A percentile compares a stretch with the other conserved stretches of the same genome.
phyloP scores from a whole-genome alignment of 2,113 vertebrate genomes.

The Plotosus lineatus region DNA sequence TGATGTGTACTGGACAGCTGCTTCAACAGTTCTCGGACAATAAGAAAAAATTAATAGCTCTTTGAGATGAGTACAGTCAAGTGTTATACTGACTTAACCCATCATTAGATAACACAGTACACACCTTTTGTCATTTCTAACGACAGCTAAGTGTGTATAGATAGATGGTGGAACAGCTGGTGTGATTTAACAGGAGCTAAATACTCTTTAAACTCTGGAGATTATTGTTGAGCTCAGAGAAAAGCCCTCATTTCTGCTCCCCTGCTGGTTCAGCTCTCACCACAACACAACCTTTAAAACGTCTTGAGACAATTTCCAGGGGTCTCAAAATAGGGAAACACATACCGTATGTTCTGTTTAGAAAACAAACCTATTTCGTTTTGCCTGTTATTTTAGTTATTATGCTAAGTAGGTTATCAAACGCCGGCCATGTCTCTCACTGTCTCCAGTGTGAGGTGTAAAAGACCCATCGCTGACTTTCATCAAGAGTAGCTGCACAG shows the following conservation, averaged over 20 bases:
- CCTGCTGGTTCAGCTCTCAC: background rate
- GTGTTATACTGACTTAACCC: background rate
- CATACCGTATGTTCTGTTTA: background rate
- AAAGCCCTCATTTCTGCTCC: background rate
- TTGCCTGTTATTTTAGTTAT: no score
- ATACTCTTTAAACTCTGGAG: background rate
- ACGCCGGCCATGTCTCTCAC: no score
- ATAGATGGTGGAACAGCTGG: constrained; percentile 1
- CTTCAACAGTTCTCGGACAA: background rate
- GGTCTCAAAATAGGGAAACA: background rate
- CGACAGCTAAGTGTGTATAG: background rate
- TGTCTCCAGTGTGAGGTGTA: no score
- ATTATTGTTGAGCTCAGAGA: background rate
- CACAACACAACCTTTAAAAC: background rate
- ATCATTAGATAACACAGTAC: background rate
- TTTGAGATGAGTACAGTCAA: background rate
- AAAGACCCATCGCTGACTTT: no score
- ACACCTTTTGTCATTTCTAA: background rate
- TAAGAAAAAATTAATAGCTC: background rate
- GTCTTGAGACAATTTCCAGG: no score
- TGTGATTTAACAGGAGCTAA: background rate
- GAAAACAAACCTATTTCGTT: background rate
- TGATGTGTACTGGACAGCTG: background rate
- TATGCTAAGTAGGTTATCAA: no score
- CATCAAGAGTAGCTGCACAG: no score